Evolutionary conservation across 2,888 invertebrate genomes (phyloP).

Genomic region (Lithophane leautieri): DNA sequence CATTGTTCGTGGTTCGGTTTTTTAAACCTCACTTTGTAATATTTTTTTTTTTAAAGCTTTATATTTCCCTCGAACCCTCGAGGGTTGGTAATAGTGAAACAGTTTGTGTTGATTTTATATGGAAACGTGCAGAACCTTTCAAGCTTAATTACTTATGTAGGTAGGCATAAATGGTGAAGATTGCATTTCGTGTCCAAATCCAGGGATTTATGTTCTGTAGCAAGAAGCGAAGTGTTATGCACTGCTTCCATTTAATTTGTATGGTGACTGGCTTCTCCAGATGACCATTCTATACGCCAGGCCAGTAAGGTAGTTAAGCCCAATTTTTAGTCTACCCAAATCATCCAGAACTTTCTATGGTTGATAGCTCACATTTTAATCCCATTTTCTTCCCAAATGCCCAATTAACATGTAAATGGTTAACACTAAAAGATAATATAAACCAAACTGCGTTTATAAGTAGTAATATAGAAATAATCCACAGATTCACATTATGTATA

Average conservation of each 20-base stretch:
- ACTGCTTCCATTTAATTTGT: not conserved
- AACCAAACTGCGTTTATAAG: constrained; percentile 48
- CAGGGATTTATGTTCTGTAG: too few relatives aligned
- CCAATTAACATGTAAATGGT: constrained; percentile 37
- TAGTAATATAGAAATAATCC: constrained; percentile 48
- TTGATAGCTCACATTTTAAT: not conserved
- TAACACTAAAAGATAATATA: constrained; percentile 36
- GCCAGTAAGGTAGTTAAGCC: too few relatives aligned
- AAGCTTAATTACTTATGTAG: not conserved
- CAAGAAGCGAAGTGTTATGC: too few relatives aligned
- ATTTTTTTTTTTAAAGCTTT: not conserved
- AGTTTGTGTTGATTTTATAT: not conserved
- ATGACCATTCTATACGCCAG: not conserved
- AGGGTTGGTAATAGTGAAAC: not conserved
- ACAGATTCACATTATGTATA: constrained; percentile 52
- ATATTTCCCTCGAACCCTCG: not conserved
- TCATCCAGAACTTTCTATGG: not conserved
- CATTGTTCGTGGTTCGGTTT: too few relatives aligned
- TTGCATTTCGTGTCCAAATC: too few relatives aligned
- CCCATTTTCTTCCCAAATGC: constrained; percentile 5
- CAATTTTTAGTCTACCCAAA: not conserved
- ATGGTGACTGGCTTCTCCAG: not conserved
- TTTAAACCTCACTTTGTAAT: not conserved
- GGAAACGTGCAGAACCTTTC: not conserved
- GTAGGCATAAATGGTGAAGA: too few relatives aligned